These are phyloP conservation scores for Dicycla oo DNA, from an alignment of 2,888 invertebrate species.

Conservation along the genomic window DNA sequence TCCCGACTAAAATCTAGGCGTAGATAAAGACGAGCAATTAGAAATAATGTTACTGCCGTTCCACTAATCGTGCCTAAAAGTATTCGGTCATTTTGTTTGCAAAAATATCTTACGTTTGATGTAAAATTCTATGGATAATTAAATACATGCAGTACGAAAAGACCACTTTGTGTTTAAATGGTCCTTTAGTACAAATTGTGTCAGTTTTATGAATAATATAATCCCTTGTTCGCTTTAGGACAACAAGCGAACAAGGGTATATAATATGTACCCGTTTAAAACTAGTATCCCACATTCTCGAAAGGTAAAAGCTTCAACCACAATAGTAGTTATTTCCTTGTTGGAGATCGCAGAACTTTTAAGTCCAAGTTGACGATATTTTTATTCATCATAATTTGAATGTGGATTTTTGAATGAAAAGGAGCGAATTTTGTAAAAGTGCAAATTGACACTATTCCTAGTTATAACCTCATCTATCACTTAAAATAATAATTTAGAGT, in stretches of 20 bases:
- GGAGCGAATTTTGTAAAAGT: not conserved
- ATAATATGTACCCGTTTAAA: no score
- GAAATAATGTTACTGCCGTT: constrained; percentile 40
- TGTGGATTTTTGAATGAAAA: not conserved
- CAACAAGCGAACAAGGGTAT: no score
- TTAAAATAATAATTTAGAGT: not conserved
- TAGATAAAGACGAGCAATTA: constrained; percentile 51
- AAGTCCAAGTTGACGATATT: not conserved
- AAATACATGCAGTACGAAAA: not conserved
- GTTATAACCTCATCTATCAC: not conserved
- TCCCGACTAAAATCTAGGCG: constrained; percentile 30
- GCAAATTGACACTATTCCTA: not conserved
- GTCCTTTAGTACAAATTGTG: not conserved
- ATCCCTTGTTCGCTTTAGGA: no score
- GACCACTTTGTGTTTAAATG: not conserved
- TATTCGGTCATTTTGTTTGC: constrained; percentile 23
- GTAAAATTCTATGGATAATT: constrained; percentile 17
- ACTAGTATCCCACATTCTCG: no score
- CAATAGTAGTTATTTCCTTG: not conserved
- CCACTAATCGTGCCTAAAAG: constrained; percentile 31
- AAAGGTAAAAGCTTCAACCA: not conserved
- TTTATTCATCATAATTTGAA: not conserved
- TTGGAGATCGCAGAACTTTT: not conserved
- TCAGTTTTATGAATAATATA: not conserved
- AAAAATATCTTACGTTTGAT: constrained; percentile 13